Conservation (phyloP, 2,888 invertebrate genomes). For the Margaritifera margaritifera region DNA sequence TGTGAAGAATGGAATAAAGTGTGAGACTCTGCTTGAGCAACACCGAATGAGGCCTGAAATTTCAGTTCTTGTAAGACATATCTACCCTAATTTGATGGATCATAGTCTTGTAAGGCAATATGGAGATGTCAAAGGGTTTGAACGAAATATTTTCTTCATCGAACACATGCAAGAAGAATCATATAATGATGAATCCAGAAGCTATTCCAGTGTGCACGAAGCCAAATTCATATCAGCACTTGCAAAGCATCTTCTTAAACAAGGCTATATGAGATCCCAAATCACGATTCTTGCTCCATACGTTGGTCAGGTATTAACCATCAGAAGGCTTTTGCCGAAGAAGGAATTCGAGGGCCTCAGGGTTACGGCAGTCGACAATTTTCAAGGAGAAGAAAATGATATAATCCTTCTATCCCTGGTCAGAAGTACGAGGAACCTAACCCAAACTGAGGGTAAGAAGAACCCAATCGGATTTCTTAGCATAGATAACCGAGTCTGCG, state of each 20-base stretch:
- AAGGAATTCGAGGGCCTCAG: conserved; percentile 48
- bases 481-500: conserved; percentile 67
- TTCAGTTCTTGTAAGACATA: conserved; percentile 53
- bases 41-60: conserved; percentile 71
- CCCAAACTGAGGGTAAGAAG: not conserved
- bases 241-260: conserved; percentile 61
- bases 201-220: conserved; percentile 38
- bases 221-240: conserved; percentile 40
- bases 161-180: conserved; percentile 28
- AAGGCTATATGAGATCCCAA: conserved; percentile 60
- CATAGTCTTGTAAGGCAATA: conserved; percentile 53
- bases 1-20: conserved; percentile 79
- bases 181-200: conserved; percentile 26
- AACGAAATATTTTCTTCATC: conserved; percentile 64
- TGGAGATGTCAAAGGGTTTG: conserved; percentile 57
- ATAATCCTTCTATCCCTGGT: conserved; percentile 71
- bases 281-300: conserved; percentile 69
- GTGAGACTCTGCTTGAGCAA: conserved; percentile 68
- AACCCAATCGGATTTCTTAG: conserved; percentile 66
- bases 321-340: conserved; percentile 49
- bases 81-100: conserved; percentile 63
- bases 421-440: conserved; percentile 52
- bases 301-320: conserved; percentile 60
- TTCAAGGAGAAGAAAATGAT: conserved; percentile 72
- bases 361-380: conserved; percentile 67